Conservation (phyloP, 2,888 invertebrate genomes). For the Leptopterna dolabrata region DNA sequence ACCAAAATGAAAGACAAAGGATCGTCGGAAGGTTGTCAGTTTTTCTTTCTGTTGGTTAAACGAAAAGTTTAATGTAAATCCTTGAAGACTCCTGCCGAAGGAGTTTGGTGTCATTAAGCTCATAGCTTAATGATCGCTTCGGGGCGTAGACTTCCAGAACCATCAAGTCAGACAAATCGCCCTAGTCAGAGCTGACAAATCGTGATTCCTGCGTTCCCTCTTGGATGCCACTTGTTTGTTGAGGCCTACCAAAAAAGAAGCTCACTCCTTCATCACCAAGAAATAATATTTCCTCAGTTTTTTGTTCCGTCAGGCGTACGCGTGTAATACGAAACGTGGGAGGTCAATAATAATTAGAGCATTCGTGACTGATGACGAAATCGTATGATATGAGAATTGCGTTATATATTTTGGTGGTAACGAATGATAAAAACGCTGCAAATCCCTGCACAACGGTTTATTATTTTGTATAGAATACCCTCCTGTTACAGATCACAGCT, state of each 20-base stretch:
- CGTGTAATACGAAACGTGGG: background rate
- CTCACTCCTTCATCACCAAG: background rate
- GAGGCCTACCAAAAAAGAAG: conserved; percentile 10
- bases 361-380: background rate
- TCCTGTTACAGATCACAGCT: too few species aligned
- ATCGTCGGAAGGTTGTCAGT: background rate
- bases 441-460: too few species aligned
- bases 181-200: conserved; percentile 52
- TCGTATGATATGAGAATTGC: background rate
- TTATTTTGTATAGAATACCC: too few species aligned
- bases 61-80: conserved; percentile 23
- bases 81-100: conserved; percentile 14
- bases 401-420: too few species aligned
- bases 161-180: conserved; percentile 47
- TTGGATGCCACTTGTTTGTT: conserved; percentile 26
- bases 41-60: conserved; percentile 10
- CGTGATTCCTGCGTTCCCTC: conserved; percentile 16
- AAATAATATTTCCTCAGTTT: background rate
- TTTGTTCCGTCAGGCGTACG: background rate
- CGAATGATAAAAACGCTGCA: too few species aligned
- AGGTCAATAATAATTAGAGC: background rate
- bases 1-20: background rate
- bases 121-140: conserved; percentile 50
- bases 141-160: conserved; percentile 37
- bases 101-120: conserved; percentile 49